Evolutionary conservation across 2,888 invertebrate genomes (phyloP).

Genomic region (Endomychus coccineus): DNA sequence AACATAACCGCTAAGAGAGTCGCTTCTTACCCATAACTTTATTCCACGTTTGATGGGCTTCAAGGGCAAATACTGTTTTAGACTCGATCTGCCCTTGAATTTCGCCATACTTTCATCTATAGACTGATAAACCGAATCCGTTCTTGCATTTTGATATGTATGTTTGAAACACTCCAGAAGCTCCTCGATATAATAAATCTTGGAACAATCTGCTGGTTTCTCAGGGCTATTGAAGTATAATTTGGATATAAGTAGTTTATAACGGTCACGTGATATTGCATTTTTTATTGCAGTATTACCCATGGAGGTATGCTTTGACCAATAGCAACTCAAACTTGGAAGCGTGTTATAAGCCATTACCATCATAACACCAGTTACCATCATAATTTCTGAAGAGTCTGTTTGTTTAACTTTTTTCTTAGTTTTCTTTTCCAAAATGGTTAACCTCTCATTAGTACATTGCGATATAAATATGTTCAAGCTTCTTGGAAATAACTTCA

Average conservation of each 20-base stretch:
- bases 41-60: slow-evolving; percentile 10
- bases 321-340: slow-evolving; percentile 5
- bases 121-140: slow-evolving; percentile 12
- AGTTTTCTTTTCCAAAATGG: neutral
- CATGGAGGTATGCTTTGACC: slow-evolving; percentile 5
- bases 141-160: slow-evolving; percentile 14
- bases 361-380: slow-evolving; percentile 7
- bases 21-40: slow-evolving; percentile 18
- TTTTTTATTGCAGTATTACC: slow-evolving; percentile 7
- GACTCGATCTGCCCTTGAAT: slow-evolving; percentile 7
- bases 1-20: slow-evolving; percentile 19
- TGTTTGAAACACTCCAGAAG: slow-evolving; percentile 13
- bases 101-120: slow-evolving; percentile 12
- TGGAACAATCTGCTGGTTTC: slow-evolving; percentile 3
- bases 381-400: slow-evolving; percentile 5
- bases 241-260: slow-evolving; percentile 3
- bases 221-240: slow-evolving; percentile 8
- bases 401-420: slow-evolving; percentile 4
- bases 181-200: slow-evolving; percentile 12
- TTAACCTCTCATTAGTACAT: slow-evolving; percentile 3
- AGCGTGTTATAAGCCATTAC: slow-evolving; percentile 5
- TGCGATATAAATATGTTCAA: slow-evolving; percentile 2
- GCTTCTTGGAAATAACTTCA: slow-evolving; percentile 5
- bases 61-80: slow-evolving; percentile 10
- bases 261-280: slow-evolving; percentile 8